Base-by-base conservation (phyloP, 2,113 vertebrate genomes). In the Apteryx mantelli region DNA sequence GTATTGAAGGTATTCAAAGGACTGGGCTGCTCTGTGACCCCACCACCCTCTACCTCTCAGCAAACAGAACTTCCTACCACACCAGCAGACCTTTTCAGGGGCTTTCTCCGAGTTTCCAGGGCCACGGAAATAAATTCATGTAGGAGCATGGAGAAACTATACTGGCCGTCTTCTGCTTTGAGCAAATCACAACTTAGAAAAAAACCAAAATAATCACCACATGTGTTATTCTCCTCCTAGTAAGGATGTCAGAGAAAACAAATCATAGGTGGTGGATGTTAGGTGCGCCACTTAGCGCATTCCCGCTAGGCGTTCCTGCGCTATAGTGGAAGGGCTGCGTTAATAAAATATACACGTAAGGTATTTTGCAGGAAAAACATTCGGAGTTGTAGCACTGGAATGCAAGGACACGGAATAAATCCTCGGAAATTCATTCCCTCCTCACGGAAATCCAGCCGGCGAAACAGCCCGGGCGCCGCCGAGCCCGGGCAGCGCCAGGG, bases 1-100 rank as follows among this genome's bases (percentile, higher is more conserved):
- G 52, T 22, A 28, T 14, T 55, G 25, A 28, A 55, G 53, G 48
- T 0, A 10, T 16, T 36, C 2, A 3, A 82, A 22, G 0, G 9
- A 46, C 36, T 42, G 2, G 3, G 46, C 25, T 42, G 61, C 89
- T 65, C 53, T 3, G 4, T 7, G 50, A 9, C 55, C 8, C 8
- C 44, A 16, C 6, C 11, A 11, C 42, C 65, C 48, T 6, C 30
- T 22, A 34, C 20, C 8, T 3, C 20, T 2, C 48, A 25, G 46
- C 52, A 20, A 36, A 20, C 13, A 3, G n/a, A 1, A 2, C 17
- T 34, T 42, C n/a, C 65, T 14, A 8, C 12, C 10, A 11, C 56
- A 21, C 8, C 36, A 8, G 16, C 66, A 26, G 42, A 1, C 13
- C 16, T 4, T 30, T 3, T 38, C 60, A 12, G 25, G 30, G 21